These are phyloP conservation scores for Sarotherodon lohbergeri DNA, from an alignment of 2,113 vertebrate genomes.

Conservation along the genomic window DNA sequence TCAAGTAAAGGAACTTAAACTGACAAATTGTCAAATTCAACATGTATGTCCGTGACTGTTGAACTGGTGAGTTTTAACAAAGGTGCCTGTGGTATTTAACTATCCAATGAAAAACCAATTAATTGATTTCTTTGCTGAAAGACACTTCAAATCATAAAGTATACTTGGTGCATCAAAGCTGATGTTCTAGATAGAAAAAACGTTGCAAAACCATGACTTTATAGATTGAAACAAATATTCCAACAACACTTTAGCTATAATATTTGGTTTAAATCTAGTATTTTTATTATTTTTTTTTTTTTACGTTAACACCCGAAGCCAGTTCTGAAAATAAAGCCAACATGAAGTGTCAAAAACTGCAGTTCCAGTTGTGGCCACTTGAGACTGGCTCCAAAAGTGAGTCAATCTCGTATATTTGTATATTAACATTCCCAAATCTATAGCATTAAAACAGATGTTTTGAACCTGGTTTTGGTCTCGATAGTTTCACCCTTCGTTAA, in stretches of 20 bases:
- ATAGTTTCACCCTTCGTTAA: fast-evolving
- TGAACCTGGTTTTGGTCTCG: not conserved
- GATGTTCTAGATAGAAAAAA: not conserved
- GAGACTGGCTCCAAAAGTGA: not conserved
- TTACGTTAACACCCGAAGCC: fast-evolving
- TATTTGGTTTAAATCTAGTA: not conserved
- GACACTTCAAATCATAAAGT: not conserved
- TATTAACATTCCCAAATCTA: not conserved
- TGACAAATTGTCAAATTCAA: not conserved
- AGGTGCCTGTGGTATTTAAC: not conserved
- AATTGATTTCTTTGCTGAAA: not conserved
- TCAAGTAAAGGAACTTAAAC: not conserved
- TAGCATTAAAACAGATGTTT: not conserved
- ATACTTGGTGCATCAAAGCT: not conserved
- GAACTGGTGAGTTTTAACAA: not conserved
- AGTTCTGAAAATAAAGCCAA: fast-evolving
- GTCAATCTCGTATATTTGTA: fast-evolving
- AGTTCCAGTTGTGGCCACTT: not conserved
- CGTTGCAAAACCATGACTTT: fast-evolving
- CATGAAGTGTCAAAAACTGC: not conserved
- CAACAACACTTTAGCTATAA: not conserved
- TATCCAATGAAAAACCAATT: not conserved
- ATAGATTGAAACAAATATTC: not conserved
- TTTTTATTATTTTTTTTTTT: not conserved
- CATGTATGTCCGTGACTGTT: not conserved